Conservation (phyloP, 1,140 invertebrate genomes). For the Elymnias hypermnestra region DNA sequence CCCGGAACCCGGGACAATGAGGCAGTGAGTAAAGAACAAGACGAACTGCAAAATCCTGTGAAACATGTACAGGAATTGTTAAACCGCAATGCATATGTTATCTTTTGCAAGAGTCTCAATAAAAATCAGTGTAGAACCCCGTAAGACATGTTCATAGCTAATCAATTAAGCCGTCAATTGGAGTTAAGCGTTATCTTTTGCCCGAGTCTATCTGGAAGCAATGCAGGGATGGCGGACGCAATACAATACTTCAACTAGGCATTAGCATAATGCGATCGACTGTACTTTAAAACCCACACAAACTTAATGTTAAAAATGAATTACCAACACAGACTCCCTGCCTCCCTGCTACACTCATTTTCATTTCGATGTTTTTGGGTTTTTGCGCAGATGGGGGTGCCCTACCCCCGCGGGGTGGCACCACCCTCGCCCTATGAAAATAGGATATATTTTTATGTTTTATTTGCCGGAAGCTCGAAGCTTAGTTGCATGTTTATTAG, state of each 20-base stretch:
- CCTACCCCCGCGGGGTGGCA: slow-evolving; percentile 26
- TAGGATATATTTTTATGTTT: slow-evolving; percentile 76
- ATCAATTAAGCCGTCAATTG: no score
- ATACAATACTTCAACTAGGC: slow-evolving; percentile 24
- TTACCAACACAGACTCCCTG: slow-evolving; percentile 65
- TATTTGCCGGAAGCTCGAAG: slow-evolving; percentile 70
- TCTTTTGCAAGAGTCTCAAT: no score
- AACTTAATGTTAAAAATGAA: slow-evolving; percentile 75
- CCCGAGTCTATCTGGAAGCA: no score
- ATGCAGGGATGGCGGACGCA: not conserved
- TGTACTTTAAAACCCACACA: slow-evolving; percentile 76
- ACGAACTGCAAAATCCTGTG: no score
- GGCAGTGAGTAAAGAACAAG: no score
- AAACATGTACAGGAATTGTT: no score
- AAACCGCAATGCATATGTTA: no score
- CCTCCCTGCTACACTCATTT: slow-evolving; percentile 69
- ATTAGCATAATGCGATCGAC: slow-evolving; percentile 49
- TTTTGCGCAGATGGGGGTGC: slow-evolving; percentile 65
- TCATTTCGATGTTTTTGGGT: slow-evolving; percentile 76
- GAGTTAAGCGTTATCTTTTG: no score
- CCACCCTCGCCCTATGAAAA: slow-evolving; percentile 69
- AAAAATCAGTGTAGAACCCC: no score
- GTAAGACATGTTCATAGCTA: no score
- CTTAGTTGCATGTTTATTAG: slow-evolving; percentile 75
- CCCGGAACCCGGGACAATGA: no score